Conservation (phyloP, 1,140 invertebrate species). For the Plectrocnemia conspersa region DNA sequence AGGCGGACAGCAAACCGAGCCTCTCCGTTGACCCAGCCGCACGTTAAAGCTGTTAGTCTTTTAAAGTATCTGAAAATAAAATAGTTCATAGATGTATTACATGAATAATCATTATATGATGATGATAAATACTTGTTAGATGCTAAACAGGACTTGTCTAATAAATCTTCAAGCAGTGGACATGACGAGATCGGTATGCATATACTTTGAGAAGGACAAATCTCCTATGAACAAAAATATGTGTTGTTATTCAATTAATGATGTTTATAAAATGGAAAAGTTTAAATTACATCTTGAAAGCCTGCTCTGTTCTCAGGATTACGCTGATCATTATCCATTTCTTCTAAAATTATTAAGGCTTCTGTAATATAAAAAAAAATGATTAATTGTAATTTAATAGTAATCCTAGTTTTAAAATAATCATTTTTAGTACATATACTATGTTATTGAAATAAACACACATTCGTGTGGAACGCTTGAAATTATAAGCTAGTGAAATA, state of each 20-base stretch:
- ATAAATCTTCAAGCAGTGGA: conserved; percentile 45
- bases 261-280: background rate
- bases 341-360: conserved; percentile 31
- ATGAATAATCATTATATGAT: background rate
- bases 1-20: conserved; percentile 49
- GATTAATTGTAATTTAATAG: too few relatives aligned
- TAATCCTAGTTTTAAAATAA: too few relatives aligned
- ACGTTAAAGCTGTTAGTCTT: conserved; percentile 46
- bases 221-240: conserved; percentile 35
- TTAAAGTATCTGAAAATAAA: conserved; percentile 44
- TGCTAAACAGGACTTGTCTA: conserved; percentile 49
- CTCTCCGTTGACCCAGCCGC: conserved; percentile 44
- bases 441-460: too few relatives aligned
- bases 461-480: too few relatives aligned
- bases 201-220: conserved; percentile 43
- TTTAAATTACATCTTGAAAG: conserved; percentile 20
- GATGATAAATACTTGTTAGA: conserved; percentile 43
- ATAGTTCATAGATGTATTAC: background rate
- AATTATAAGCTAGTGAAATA: too few relatives aligned
- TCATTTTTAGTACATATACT: too few relatives aligned
- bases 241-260: conserved; percentile 1
- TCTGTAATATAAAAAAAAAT: conserved; percentile 20
- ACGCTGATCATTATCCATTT: conserved; percentile 13
- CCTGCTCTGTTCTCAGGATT: conserved; percentile 16
- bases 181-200: conserved; percentile 48